Base-by-base conservation (phyloP, 2,797 vertebrate genomes). In the Sebastes steindachneri region DNA sequence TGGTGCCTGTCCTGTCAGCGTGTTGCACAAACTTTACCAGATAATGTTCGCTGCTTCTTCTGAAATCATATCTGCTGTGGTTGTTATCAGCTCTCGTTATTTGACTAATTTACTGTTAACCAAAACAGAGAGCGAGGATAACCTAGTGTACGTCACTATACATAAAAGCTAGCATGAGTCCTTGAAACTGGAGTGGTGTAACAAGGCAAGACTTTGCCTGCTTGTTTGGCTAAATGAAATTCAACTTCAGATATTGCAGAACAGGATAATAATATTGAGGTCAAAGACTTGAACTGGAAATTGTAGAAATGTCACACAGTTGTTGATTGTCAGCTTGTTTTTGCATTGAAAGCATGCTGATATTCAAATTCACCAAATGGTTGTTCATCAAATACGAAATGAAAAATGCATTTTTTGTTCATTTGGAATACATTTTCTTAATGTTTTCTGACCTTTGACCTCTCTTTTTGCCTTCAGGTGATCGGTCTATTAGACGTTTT, bases 401-500 rank as follows among this genome's bases (percentile, higher is more conserved):
- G 21, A 68, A 69, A 71, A 21, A 7, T n/a, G 12, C n/a, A 4
- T 53, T 53, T 66, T 51, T 73, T 75, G 15, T 35, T 35, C 2
- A 72, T 51, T 69, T 23, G 3, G 1, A 74, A 45, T 26, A 9
- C 4, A 4, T 59, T 59, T 51, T 85, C 7, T 15, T 15, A 33
- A 62, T 81, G 25, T 79, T 73, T 77, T 59, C 26, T 79, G 62
- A 83, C 74, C n/a, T 63, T 66, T 72, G 23, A 64, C 57, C 33
- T 88, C 23, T 89, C 11, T 77, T 12, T 75, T 68, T 84, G 3
- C 59, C 65, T 88, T 89, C 84, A 99, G 98, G 98, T 99, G 79
- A 99, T 99, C n/a, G 97, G 98, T 74, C 96, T 99, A 9, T 91
- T 99, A 94, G 98, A 99, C 74, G 97, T 98, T 79, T 99, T 99